These are phyloP conservation scores for Strigops habroptila DNA, from an alignment of 2,113 vertebrate genomes.

Conservation along the genomic window DNA sequence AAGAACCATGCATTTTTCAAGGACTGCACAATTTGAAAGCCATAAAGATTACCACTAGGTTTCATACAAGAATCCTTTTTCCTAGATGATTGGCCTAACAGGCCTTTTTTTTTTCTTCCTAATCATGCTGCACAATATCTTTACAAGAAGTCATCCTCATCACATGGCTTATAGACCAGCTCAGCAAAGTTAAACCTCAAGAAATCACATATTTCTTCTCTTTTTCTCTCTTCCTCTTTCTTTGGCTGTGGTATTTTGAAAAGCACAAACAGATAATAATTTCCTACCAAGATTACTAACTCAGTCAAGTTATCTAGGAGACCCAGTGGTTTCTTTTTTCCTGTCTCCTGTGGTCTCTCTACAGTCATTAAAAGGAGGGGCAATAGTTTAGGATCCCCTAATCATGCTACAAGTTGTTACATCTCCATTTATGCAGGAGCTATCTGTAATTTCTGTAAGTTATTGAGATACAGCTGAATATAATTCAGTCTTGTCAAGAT, in stretches of 20 bases:
- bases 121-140: not conserved
- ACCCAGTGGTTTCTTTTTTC: not conserved
- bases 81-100: not conserved
- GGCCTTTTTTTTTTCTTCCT: not conserved
- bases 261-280: not conserved
- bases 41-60: not conserved
- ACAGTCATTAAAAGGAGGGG: not conserved
- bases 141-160: not conserved
- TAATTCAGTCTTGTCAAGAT: constrained; percentile 36
- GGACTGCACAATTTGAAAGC: not conserved
- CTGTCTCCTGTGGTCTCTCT: not conserved
- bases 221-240: not conserved
- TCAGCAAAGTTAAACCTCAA: not conserved
- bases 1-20: not conserved
- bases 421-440: not conserved
- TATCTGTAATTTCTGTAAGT: not conserved
- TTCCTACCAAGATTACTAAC: not conserved
- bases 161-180: not conserved
- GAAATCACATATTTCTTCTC: not conserved
- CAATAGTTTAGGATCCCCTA: not conserved
- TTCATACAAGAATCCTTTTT: not conserved
- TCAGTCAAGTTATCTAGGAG: not conserved
- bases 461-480: not conserved
- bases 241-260: not conserved
- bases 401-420: not conserved